Percentiles rank a stretch among this genome's conserved stretches.
Conservation (phyloP, 23 tunicate genomes). For the Oikopleura dioica region DNA sequence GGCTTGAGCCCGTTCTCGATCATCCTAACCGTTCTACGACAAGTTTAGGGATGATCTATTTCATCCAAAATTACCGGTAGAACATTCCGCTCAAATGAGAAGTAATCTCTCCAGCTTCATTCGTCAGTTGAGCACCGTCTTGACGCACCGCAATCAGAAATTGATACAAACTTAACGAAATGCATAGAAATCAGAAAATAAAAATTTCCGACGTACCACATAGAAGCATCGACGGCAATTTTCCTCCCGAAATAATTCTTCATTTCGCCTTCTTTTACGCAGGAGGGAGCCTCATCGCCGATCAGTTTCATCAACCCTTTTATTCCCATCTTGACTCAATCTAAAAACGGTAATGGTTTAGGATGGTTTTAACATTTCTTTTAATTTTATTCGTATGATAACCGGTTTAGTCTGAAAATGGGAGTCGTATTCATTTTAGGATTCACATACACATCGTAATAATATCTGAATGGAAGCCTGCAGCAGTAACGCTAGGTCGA, state of each 20-base stretch:
- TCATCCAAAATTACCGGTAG: slow-evolving; percentile 20
- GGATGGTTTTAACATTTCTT: no score
- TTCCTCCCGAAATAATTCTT: slow-evolving; percentile 84
- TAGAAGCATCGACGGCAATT: slow-evolving; percentile 3
- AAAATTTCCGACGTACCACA: background rate
- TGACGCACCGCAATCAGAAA: slow-evolving; percentile 80
- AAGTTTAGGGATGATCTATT: background rate
- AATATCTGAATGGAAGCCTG: no score
- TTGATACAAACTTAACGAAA: slow-evolving; percentile 81
- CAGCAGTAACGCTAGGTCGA: no score
- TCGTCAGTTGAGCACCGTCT: slow-evolving; percentile 79
- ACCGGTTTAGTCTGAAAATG: no score
- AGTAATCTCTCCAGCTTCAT: slow-evolving; percentile 92
- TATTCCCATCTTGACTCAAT: slow-evolving; percentile 71
- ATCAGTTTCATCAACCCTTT: slow-evolving; percentile 59
- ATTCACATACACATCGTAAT: no score
- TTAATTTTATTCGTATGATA: no score
- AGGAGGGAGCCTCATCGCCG: slow-evolving; percentile 64
- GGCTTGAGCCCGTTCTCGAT: slow-evolving; percentile 80
- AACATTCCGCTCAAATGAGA: slow-evolving; percentile 75
- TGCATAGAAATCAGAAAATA: background rate
- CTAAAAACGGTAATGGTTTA: no score
- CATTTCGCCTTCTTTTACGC: slow-evolving; percentile 47
- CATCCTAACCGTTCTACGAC: slow-evolving; percentile 15
- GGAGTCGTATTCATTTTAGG: no score